phyloP scores from a whole-genome alignment of 2,113 vertebrate genomes.

The Pholis gunnellus region DNA sequence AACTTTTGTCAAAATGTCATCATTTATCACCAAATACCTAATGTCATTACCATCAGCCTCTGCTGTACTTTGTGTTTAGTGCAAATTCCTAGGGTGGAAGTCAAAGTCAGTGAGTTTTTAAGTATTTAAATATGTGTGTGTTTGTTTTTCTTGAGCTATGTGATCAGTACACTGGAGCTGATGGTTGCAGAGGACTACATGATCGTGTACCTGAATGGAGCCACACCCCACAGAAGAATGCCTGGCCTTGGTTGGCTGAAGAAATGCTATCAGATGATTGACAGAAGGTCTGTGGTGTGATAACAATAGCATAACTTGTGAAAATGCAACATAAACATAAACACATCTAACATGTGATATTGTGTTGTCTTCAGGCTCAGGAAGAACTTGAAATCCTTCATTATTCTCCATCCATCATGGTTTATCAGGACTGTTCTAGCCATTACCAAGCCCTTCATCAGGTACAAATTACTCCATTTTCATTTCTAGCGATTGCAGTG shows the following conservation, averaged over 20 bases:
- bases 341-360: not conserved
- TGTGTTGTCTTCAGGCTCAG: conserved; percentile 84
- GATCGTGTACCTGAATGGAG: conserved; percentile 98
- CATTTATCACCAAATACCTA: too few relatives aligned
- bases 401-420: conserved; percentile 98
- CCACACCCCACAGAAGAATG: conserved; percentile 96
- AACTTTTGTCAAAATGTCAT: too few relatives aligned
- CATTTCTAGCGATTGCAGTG: not conserved
- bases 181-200: conserved; percentile 99
- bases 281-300: conserved; percentile 86
- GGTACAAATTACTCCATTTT: conserved; percentile 78
- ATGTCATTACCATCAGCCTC: too few relatives aligned
- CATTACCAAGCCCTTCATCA: conserved; percentile 97
- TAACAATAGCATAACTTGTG: not conserved
- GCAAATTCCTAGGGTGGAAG: not conserved
- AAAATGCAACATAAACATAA: not conserved
- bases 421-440: conserved; percentile 97
- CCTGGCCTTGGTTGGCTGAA: conserved; percentile 97
- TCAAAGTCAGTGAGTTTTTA: not conserved
- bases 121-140: not conserved
- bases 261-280: conserved; percentile 99
- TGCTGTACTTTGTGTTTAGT: too few relatives aligned
- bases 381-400: conserved; percentile 99
- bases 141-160: conserved; percentile 85
- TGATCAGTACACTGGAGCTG: conserved; percentile 97